A percentile compares a stretch with the other conserved stretches of the same genome.
These are phyloP conservation scores for Fundulus diaphanus DNA, from an alignment of 2,797 vertebrate species.

Conservation along the genomic window DNA sequence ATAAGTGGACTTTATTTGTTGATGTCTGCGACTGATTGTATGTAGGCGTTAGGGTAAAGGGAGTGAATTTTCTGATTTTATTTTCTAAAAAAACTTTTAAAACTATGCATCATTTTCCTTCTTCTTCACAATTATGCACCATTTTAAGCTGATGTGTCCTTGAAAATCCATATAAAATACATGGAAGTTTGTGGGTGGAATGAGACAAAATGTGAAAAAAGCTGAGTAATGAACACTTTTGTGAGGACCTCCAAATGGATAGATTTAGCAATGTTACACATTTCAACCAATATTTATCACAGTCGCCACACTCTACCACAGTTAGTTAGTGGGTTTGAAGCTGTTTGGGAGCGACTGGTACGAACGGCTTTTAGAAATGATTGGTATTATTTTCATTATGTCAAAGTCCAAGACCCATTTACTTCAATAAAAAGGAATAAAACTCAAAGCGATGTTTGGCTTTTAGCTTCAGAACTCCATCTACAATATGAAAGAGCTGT, in stretches of 20 bases:
- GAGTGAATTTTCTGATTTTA: too few species aligned
- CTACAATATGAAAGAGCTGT: constrained; percentile 51
- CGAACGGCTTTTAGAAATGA: background rate
- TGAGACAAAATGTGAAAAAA: background rate
- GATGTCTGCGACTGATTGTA: too few species aligned
- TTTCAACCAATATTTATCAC: background rate
- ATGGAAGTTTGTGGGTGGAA: background rate
- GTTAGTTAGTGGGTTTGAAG: background rate
- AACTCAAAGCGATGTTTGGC: constrained; percentile 17
- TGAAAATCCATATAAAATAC: too few species aligned
- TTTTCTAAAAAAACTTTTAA: too few species aligned
- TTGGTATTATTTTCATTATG: background rate
- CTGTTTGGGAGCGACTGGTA: background rate
- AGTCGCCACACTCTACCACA: background rate
- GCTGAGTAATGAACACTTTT: background rate
- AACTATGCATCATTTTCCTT: too few species aligned
- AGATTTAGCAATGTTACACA: background rate
- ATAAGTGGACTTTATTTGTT: too few species aligned
- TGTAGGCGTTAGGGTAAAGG: too few species aligned
- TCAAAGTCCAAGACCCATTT: constrained; percentile 33
- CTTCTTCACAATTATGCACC: too few species aligned
- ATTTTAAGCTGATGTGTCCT: too few species aligned
- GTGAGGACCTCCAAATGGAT: background rate
- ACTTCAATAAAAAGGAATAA: constrained; percentile 30
- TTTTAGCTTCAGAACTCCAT: constrained; percentile 32